Base-by-base conservation (phyloP, 2,113 vertebrate species). In the Clinocottus analis region DNA sequence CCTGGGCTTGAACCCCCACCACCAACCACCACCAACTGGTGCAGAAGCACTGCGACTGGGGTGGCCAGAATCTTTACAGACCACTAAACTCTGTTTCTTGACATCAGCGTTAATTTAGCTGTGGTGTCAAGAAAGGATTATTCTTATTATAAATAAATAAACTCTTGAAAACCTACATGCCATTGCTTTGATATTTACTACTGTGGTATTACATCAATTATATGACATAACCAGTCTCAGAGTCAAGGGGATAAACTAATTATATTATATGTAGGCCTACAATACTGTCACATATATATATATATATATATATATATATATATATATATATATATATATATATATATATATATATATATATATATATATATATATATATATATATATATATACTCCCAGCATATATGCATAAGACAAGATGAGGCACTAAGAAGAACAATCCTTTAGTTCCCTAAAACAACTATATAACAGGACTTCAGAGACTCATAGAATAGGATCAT, bases 401-500 rank as follows among this genome's bases (percentile, higher is more conserved):
- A 60, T 8, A 76, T 11, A 74, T 9, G 12, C 27, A 63, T 69
- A 69, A 23, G 29, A 25, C 14, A 62, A 39, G 55, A 86, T 82
- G 31, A 83, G 8, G 12, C 25, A 79, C 39, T 41, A 33, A 41
- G 60, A 77, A 51, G 51, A 84, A 73, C 7, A 66, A 65, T 66
- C 60, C 41, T 78, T 78, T 60, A 71, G 63, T 60, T 53, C 35
- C 16, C 51, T 66, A 65, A 58, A 78, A 81, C 41, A 75, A 33
- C 43, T 41, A 47, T 43, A 72, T 78, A 91, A 70, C 51, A 61
- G 25, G 27, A 65, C 76, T 80, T 79, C 45, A 63, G 76, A 79
- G 71, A 65, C 77, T 68, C 49, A 19, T 69, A 79, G 66, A 75
- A 87, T 14, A 58, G 81, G 43, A 80, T 84, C 79, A 88, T 89